Base-by-base conservation (phyloP, 2,113 vertebrate genomes). In the Nothobranchius kuhntae region DNA sequence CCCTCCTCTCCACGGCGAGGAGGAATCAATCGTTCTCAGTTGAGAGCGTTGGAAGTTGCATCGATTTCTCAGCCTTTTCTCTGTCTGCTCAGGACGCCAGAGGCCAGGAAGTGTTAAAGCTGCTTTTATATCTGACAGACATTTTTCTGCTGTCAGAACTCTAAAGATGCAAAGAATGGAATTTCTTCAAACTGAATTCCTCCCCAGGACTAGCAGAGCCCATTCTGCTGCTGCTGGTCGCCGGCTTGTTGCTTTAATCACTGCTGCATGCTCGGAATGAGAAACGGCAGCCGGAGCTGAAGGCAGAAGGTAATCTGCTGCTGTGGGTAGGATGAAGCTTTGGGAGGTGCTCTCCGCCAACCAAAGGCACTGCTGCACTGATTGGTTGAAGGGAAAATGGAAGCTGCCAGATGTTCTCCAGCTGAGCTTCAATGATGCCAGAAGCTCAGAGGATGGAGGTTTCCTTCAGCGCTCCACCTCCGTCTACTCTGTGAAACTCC, bases 1-100 rank as follows among this genome's bases (percentile, higher is more conserved):
- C 75, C 74, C 74, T 70, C 77, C 80, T 62, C 71, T 73, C 75
- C 71, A 66, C 17, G 3, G 48, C 35, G 66, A 77, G 69, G 54
- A 47, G 14, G 58, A 71, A 80, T 83, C 80, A 1, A 86, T 86
- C 62, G 52, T 10, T 21, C 68, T 68, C 65, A 68, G 38, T 63
- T 71, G 65, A 63, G 65, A 68, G 61, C 42, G 10, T 64, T 46
- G 60, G 72, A 73, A 71, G 73, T 73, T 58, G 58, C 62, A 74
- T 82, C 12, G 70, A 82, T 77, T 14, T 26, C 62, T 59, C 24
- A 53, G 72, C 54, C 61, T 67, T 73, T 75, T 68, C 67, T 59
- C 61, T 53, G 63, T 77, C 70, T 74, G 44, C 50, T 69, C 61
- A 50, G 26, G 17, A 44, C 62, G 62, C 68, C 56, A 13, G 60